Conservation (phyloP, 2,113 vertebrate species). For the Cynopterus brachyotis region DNA sequence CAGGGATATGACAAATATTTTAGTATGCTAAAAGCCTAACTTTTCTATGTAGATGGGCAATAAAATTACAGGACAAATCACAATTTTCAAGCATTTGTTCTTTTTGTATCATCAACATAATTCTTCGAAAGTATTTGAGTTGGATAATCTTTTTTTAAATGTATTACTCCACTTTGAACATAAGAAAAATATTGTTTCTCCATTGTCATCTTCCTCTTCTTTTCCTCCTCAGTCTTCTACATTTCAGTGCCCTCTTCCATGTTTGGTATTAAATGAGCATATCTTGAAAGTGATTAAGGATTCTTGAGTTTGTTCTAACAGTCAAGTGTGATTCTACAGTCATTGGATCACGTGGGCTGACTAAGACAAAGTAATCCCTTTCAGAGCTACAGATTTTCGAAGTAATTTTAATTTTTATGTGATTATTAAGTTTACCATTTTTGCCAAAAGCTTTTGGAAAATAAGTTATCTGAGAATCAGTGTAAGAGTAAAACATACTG, state of each 20-base stretch:
- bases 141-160: background rate
- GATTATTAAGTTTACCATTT: background rate
- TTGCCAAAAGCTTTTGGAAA: background rate
- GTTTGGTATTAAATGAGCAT: background rate
- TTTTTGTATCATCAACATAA: background rate
- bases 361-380: background rate
- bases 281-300: background rate
- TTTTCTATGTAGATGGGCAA: background rate
- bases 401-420: background rate
- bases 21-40: background rate
- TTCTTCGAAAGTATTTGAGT: background rate
- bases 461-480: background rate
- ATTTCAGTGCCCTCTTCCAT: background rate
- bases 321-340: background rate
- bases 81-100: background rate
- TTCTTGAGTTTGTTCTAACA: background rate
- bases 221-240: background rate
- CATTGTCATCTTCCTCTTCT: background rate
- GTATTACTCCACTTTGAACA: background rate
- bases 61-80: background rate
- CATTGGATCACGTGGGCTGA: background rate
- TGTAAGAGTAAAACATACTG: background rate
- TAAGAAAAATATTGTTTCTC: background rate
- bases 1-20: background rate
- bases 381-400: background rate